Evolutionary conservation across 2,797 vertebrate genomes (phyloP), one percentile per base, ranked within the genome.

Genomic region (Aphelocoma californica): DNA sequence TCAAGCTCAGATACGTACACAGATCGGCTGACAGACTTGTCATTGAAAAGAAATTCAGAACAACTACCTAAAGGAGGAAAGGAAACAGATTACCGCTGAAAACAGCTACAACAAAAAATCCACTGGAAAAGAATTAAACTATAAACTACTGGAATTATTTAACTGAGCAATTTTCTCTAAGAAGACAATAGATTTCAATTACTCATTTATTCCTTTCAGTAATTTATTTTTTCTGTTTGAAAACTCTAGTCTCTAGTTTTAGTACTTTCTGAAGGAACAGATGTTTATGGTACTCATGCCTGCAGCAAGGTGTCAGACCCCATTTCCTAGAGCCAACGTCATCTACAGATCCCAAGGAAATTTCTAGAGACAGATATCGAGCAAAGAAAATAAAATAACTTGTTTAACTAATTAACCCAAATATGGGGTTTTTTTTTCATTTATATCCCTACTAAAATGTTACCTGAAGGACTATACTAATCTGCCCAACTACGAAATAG

Each of bases 11-110:
- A 71, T 31, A 97, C 7, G 24, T 99, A 99, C 14, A 64, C 82
- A 69, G 97, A 95, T 48, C 98, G 96, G 47, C 95, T 97, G 73
- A 99, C 93, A 58, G 88, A 54, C 20, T 38, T 94, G 40, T 98
- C 98, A 77, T 98, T 97, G 75, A 99, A 97, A 54, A 65, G 38
- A 97, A 98, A 99, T 78, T 99, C 98, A 42, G 99, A 98, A 57
- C 98, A 98, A 53, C 83, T 97, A 18, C 98, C 99, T 99, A 67
- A 77, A 96, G n/a, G 82, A 93, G 62, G 45, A 93, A 85, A 92
- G n/a, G 18, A 79, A 38, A 56, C 66, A 26, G 54, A 36, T 8
- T 12, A 57, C 61, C 45, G 18, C 56, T 53, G 16, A 23, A 88
- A 85, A 57, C 2, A 3, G 9, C 21, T 54, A 40, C 14, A 71